Conservation (phyloP, 1,140 invertebrate genomes). For the Drosophila neocordata region DNA sequence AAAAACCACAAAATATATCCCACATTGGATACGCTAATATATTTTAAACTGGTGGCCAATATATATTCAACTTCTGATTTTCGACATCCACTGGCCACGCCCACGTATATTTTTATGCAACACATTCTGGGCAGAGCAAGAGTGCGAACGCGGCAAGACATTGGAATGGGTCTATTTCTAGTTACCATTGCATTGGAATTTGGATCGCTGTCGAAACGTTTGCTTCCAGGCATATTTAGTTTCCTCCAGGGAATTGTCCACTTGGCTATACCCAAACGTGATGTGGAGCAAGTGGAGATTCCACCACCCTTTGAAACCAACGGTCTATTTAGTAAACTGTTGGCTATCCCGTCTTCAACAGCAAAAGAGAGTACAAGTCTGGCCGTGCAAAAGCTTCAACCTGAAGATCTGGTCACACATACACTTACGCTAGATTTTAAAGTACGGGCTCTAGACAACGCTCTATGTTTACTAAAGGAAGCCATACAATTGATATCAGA, state of each 20-base stretch:
- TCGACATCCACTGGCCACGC: conserved; percentile 92
- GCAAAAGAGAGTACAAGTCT: conserved; percentile 36
- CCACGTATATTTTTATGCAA: conserved; percentile 91
- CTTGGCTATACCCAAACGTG: conserved; percentile 85
- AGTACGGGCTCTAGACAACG: conserved; percentile 84
- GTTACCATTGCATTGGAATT: conserved; percentile 90
- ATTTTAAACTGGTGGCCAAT: conserved; percentile 90
- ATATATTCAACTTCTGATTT: conserved; percentile 95
- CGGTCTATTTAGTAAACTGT: conserved; percentile 77
- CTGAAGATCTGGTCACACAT: conserved; percentile 61
- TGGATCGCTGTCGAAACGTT: conserved; percentile 90
- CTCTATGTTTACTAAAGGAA: conserved; percentile 85
- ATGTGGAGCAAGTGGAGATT: conserved; percentile 85
- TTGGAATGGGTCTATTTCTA: conserved; percentile 91
- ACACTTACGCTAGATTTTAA: conserved; percentile 85
- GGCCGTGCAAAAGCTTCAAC: conserved; percentile 35
- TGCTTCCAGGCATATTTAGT: conserved; percentile 90
- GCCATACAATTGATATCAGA: conserved; percentile 84
- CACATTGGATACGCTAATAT: conserved; percentile 88
- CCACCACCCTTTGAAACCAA: conserved; percentile 87
- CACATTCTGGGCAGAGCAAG: conserved; percentile 88
- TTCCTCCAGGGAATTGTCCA: conserved; percentile 89
- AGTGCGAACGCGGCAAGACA: conserved; percentile 86
- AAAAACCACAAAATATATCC: conserved; percentile 87
- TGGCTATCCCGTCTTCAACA: conserved; percentile 46